These are phyloP conservation scores for Charaxes varanes DNA, from an alignment of 1,140 invertebrate species.

Conservation along the genomic window DNA sequence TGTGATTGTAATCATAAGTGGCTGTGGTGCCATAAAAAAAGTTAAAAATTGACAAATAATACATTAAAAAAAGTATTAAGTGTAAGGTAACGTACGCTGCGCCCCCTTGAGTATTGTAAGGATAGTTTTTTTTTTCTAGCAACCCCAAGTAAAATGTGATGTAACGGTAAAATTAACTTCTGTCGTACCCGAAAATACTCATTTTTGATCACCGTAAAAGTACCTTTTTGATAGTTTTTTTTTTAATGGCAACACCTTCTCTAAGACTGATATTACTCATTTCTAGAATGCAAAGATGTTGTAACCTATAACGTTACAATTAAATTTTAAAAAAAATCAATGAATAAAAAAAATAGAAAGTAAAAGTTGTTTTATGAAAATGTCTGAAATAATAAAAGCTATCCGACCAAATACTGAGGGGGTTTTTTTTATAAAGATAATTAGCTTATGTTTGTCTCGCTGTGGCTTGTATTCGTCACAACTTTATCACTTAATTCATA, in stretches of 20 bases:
- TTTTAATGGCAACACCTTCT: slow-evolving; percentile 2
- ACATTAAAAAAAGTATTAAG: slow-evolving; percentile 68
- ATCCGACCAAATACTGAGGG: slow-evolving; percentile 30
- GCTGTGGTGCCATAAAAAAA: slow-evolving; percentile 69
- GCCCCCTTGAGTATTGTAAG: slow-evolving; percentile 33
- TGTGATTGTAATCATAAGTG: slow-evolving; percentile 52
- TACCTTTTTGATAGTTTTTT: slow-evolving; percentile 12
- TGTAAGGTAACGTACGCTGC: slow-evolving; percentile 52
- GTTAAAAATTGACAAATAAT: slow-evolving; percentile 68
- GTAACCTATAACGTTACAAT: background rate
- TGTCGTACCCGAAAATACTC: slow-evolving; percentile 17
- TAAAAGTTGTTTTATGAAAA: too few species aligned
- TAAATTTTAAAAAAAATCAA: background rate
- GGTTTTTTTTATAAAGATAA: slow-evolving; percentile 51
- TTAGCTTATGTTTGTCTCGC: slow-evolving; percentile 55
- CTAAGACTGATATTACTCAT: too few species aligned
- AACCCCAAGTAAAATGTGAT: too few species aligned
- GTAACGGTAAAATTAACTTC: too few species aligned
- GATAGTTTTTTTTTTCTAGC: slow-evolving; percentile 13
- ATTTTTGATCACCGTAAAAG: slow-evolving; percentile 17
- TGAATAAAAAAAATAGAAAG: too few species aligned
- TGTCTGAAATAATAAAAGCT: too few species aligned
- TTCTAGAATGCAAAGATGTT: too few species aligned
- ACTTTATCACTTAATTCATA: slow-evolving; percentile 56
- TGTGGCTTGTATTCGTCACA: slow-evolving; percentile 47